phyloP scores from a whole-genome alignment of 2,888 invertebrate species.

The Chrysolina americana region DNA sequence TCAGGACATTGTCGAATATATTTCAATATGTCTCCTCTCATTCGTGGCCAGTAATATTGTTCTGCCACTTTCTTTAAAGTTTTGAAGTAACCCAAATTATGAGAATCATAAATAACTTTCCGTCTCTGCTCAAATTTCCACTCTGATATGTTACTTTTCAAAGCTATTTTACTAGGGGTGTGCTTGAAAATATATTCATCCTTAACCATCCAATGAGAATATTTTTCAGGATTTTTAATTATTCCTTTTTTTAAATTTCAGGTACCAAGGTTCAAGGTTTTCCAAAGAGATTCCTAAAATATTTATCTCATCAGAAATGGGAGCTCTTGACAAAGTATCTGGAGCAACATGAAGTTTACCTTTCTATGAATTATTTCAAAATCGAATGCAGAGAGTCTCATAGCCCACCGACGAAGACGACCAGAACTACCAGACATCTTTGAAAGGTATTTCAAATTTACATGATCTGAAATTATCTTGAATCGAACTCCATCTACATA shows the following conservation, averaged over 20 bases:
- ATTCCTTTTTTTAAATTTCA: slow-evolving; percentile 28
- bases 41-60: background rate
- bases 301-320: slow-evolving; percentile 1
- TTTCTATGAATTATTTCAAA: slow-evolving; percentile 42
- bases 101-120: background rate
- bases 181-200: background rate
- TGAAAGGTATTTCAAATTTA: background rate
- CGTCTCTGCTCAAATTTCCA: background rate
- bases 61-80: background rate
- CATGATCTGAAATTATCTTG: slow-evolving; percentile 19
- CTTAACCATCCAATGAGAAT: background rate
- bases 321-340: slow-evolving; percentile 32
- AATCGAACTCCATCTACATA: slow-evolving; percentile 16
- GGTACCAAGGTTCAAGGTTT: slow-evolving; percentile 30
- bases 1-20: background rate
- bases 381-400: slow-evolving; percentile 37
- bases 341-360: slow-evolving; percentile 36
- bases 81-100: background rate
- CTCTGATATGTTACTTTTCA: background rate
- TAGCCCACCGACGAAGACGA: slow-evolving; percentile 12
- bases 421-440: background rate
- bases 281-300: slow-evolving; percentile 23
- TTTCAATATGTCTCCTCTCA: background rate
- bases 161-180: background rate
- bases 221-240: background rate